Evolutionary conservation across 2,888 invertebrate genomes (phyloP), one percentile per base, ranked within the genome.

Genomic region (Bembecia ichneumoniformis): DNA sequence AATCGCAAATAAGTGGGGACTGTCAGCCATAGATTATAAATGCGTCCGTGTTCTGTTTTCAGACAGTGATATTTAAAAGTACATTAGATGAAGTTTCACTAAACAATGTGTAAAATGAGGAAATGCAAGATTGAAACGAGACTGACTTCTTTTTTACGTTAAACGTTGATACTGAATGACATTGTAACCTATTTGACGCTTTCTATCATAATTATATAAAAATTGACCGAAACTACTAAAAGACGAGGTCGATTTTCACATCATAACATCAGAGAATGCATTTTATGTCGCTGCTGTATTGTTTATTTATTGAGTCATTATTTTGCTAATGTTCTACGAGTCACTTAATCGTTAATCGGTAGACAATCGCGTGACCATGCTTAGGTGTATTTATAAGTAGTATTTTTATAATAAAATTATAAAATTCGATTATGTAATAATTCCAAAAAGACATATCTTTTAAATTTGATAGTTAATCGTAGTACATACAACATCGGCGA

Each of bases 381-480:
- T 40, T 40, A 40, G 40, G 40, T 40, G n/a, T 40, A 7, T 40
- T 40, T 4, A 9, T 28, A 28, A 28, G 14, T 11, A 40, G 40
- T 40, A 40, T 40, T 40, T 44, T 44, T 44, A 15, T 44, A 17
- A 44, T 48, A 20, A 49, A 47, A 49, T 47, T 40, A 44, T 48
- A 34, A 49, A 47, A 49, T 47, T 40, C 40, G 7, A 40, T 13
- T 13, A n/a, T 13, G 13, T 40, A 40, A 40, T 40, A 61, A 68
- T 68, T 71, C 68, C 64, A 66, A 67, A 62, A 66, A 72, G 69
- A 81, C 79, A 80, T 76, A 77, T 81, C 74, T 61, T 53, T 59
- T 52, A 67, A 62, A 60, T 40, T 40, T 11, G n/a, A 40, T 13
- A 40, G n/a, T 40, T 40, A 11, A 5, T 40, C 14, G 14, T 40